Percentiles rank a stretch among this genome's conserved stretches.
Evolutionary conservation across 2,113 vertebrate species (phyloP).

Genomic region (Suricata suricatta): DNA sequence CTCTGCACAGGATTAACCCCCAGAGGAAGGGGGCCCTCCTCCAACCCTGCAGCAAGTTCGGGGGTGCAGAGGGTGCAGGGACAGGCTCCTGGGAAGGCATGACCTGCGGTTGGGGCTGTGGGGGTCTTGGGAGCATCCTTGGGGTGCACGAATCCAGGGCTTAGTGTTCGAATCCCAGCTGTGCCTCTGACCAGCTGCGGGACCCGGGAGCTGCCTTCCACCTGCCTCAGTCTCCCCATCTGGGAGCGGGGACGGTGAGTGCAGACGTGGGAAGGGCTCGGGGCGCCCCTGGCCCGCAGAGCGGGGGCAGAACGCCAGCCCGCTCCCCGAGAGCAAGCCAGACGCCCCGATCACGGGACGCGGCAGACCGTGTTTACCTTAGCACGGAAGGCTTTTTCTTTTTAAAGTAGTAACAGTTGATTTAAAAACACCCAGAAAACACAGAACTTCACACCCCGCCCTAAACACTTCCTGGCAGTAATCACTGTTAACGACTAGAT

Average conservation of each 20-base stretch:
- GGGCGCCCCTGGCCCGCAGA: accelerated
- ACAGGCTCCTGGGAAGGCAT: background rate
- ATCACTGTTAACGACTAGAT: background rate
- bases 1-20: no score
- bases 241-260: accelerated
- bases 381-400: accelerated
- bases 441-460: background rate
- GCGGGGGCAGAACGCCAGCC: accelerated
- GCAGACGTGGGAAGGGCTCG: accelerated
- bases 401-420: background rate
- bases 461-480: background rate
- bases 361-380: background rate
- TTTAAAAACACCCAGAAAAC: background rate
- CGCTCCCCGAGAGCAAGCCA: background rate
- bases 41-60: background rate
- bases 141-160: background rate
- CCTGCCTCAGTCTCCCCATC: accelerated
- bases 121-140: accelerated
- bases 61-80: background rate
- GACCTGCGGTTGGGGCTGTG: accelerated
- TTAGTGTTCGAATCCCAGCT: accelerated
- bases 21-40: background rate
- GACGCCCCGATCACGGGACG: background rate
- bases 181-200: accelerated
- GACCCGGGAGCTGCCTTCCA: accelerated